phyloP scores from a whole-genome alignment of 1,140 invertebrate species.

The Drosophila santomea region DNA sequence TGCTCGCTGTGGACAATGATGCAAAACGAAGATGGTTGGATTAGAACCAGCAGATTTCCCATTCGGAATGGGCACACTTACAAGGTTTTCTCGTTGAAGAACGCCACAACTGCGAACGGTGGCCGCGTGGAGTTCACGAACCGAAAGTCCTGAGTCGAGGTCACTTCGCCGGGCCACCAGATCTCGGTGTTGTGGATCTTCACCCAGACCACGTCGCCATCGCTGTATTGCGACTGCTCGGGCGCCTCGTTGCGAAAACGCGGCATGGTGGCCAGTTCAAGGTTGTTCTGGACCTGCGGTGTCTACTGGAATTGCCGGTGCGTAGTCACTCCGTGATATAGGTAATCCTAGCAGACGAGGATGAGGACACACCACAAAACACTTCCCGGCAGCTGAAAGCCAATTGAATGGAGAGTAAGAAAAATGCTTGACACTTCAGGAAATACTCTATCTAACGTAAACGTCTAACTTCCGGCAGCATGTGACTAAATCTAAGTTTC shows the following conservation, averaged over 20 bases:
- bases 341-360: neutral
- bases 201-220: constrained; percentile 92
- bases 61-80: constrained; percentile 85
- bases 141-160: constrained; percentile 84
- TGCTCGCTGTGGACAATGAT: constrained; percentile 88
- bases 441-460: neutral
- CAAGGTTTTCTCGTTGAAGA: constrained; percentile 92
- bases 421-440: neutral
- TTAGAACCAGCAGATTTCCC: neutral
- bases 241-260: constrained; percentile 55
- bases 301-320: neutral
- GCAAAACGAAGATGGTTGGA: neutral
- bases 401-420: neutral
- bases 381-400: constrained; percentile 8
- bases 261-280: constrained; percentile 30
- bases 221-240: constrained; percentile 85
- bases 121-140: constrained; percentile 87
- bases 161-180: constrained; percentile 93
- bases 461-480: neutral
- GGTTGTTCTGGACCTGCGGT: neutral
- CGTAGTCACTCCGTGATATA: neutral
- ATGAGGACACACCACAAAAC: neutral
- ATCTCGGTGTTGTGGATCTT: constrained; percentile 88
- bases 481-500: too few species aligned
- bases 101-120: constrained; percentile 91